phyloP scores from a whole-genome alignment of 2,888 invertebrate species.

The Balanococcus diminutus region DNA sequence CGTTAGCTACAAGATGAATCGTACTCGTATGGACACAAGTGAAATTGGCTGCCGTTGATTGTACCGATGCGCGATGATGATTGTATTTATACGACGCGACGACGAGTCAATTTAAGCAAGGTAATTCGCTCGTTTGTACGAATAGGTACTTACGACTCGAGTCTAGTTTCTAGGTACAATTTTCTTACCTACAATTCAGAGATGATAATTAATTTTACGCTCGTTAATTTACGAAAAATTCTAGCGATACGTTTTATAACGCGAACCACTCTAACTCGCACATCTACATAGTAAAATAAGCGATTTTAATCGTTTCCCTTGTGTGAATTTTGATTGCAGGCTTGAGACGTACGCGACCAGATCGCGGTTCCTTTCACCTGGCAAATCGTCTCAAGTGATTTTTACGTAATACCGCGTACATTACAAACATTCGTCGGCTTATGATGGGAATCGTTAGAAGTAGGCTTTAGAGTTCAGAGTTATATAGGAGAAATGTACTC shows the following conservation, averaged over 20 bases:
- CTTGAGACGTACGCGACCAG: neutral
- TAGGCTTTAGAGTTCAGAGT: neutral
- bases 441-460: neutral
- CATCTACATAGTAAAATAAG: neutral
- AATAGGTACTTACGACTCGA: neutral
- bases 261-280: neutral
- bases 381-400: constrained; percentile 1
- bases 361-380: neutral
- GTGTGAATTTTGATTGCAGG: neutral
- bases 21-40: constrained; percentile 25
- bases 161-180: neutral
- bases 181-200: neutral
- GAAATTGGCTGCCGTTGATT: neutral
- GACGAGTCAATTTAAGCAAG: neutral
- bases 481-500: neutral
- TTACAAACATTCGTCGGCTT: neutral
- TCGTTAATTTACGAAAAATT: constrained; percentile 29
- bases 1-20: constrained; percentile 24
- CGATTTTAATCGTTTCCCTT: neutral
- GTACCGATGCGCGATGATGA: neutral
- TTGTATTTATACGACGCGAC: neutral
- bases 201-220: constrained; percentile 21
- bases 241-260: neutral
- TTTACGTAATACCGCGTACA: neutral
- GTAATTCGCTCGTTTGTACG: neutral